A percentile compares a stretch with the other conserved stretches of the same genome.
Evolutionary conservation across 2,888 invertebrate genomes (phyloP).

Genomic region (Dynastes tityus): DNA sequence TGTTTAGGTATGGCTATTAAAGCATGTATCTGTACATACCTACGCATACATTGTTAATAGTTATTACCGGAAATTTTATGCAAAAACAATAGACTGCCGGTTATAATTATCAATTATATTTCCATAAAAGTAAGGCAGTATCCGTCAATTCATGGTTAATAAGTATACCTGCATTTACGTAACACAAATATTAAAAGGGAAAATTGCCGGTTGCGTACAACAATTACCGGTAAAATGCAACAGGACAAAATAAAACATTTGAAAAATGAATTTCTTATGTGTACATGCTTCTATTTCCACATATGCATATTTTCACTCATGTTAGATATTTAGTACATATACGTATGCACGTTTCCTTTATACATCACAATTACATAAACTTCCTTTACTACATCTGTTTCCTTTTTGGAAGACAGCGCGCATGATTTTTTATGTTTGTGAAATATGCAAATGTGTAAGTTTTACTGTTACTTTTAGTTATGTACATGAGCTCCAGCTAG

Average conservation of each 20-base stretch:
- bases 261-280: slow-evolving; percentile 19
- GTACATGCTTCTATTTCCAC: not conserved
- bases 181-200: slow-evolving; percentile 27
- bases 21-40: not conserved
- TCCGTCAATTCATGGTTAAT: slow-evolving; percentile 17
- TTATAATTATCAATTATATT: slow-evolving; percentile 25
- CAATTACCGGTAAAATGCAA: slow-evolving; percentile 21
- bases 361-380: slow-evolving; percentile 28
- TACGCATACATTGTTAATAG: slow-evolving; percentile 16
- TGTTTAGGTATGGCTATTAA: not conserved
- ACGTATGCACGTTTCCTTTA: slow-evolving; percentile 6
- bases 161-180: slow-evolving; percentile 36
- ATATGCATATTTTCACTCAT: not conserved
- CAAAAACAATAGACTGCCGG: slow-evolving; percentile 17
- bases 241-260: not conserved
- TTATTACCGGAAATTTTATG: slow-evolving; percentile 29
- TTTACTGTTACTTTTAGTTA: slow-evolving; percentile 38
- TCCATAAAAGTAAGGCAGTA: slow-evolving; percentile 32
- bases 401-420: slow-evolving; percentile 33
- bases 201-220: slow-evolving; percentile 20
- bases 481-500: not conserved
- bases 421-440: slow-evolving; percentile 21
- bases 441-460: slow-evolving; percentile 39
- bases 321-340: not conserved
- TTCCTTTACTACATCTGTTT: slow-evolving; percentile 35